phyloP scores from a whole-genome alignment of 2,113 vertebrate species.

The Serinus canaria region DNA sequence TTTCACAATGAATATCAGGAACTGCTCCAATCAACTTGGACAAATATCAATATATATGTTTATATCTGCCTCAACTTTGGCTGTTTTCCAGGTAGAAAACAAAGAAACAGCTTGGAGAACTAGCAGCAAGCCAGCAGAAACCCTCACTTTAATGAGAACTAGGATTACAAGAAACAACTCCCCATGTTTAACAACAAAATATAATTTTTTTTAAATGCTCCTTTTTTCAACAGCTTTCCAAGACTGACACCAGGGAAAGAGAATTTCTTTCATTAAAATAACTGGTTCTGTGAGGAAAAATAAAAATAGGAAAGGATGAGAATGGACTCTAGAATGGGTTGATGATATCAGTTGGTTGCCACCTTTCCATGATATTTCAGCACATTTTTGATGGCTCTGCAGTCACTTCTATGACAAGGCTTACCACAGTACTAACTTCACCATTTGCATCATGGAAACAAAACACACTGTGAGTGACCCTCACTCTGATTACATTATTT shows the following conservation, averaged over 20 bases:
- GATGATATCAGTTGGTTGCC: background rate
- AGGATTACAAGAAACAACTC: background rate
- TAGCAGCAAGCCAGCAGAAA: background rate
- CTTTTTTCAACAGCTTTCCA: background rate
- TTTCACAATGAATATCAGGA: background rate
- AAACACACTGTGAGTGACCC: background rate
- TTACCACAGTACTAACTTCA: background rate
- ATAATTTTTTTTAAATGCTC: fast-evolving
- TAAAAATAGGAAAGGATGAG: background rate
- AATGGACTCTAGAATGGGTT: background rate
- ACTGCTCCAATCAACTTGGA: background rate
- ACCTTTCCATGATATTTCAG: background rate
- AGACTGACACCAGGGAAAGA: background rate
- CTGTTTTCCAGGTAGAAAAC: background rate
- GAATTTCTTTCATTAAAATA: background rate
- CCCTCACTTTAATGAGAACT: background rate
- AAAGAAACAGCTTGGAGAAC: background rate
- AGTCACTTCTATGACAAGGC: background rate
- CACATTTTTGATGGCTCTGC: background rate
- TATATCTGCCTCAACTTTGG: background rate
- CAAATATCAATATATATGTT: background rate
- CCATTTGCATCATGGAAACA: background rate
- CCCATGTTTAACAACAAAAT: background rate
- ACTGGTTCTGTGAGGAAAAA: background rate
- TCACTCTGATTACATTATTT: background rate